These are phyloP conservation scores for Erannis defoliaria DNA, from an alignment of 2,888 invertebrate genomes.

Conservation along the genomic window DNA sequence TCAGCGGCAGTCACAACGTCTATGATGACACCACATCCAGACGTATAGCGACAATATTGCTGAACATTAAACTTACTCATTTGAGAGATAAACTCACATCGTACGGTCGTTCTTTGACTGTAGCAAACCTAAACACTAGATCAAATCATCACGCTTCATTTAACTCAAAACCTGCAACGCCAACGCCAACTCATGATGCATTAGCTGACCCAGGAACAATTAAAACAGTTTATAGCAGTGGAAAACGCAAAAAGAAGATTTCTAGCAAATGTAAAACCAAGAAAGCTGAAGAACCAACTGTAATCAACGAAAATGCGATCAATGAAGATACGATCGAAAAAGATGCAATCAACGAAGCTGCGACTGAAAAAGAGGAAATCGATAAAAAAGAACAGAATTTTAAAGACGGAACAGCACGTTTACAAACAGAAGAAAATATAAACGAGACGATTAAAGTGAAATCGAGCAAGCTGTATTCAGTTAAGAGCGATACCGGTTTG, in stretches of 20 bases:
- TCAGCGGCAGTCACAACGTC: conserved; percentile 59
- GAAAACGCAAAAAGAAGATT: conserved; percentile 42
- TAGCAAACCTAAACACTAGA: conserved; percentile 35
- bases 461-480: conserved; percentile 40
- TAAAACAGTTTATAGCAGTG: conserved; percentile 56
- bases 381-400: background rate
- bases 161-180: conserved; percentile 38
- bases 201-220: conserved; percentile 51
- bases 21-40: conserved; percentile 65
- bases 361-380: background rate
- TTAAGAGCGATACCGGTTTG: conserved; percentile 57
- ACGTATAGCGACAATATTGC: conserved; percentile 64
- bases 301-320: background rate
- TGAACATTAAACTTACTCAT: conserved; percentile 63
- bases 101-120: conserved; percentile 42
- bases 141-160: conserved; percentile 30
- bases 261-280: conserved; percentile 31
- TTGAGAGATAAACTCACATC: conserved; percentile 53
- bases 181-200: conserved; percentile 19
- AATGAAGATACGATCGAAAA: conserved; percentile 12
- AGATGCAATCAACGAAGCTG: conserved; percentile 13
- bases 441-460: conserved; percentile 17
- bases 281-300: conserved; percentile 7
- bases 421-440: background rate
- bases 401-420: conserved; percentile 3